Conservation (phyloP, 2,888 invertebrate species). For the Plagodis pulveraria region DNA sequence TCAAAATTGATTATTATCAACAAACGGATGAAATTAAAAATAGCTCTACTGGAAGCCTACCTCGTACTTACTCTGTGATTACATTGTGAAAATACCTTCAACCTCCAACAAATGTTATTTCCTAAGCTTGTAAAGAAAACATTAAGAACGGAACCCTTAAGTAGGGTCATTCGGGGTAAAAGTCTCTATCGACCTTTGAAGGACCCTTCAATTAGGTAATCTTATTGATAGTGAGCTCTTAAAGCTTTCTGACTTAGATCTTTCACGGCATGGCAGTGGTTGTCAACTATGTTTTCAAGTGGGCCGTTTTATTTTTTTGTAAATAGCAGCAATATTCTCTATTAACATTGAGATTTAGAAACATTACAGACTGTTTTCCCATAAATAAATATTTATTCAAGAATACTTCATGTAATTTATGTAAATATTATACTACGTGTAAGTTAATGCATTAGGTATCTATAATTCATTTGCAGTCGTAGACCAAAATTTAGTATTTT, state of each 20-base stretch:
- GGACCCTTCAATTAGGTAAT: slow-evolving; percentile 39
- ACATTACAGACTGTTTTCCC: too few relatives aligned
- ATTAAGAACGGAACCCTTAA: slow-evolving; percentile 30
- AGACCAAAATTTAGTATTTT: too few relatives aligned
- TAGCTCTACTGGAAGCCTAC: neutral
- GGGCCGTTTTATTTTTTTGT: neutral
- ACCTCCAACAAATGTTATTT: slow-evolving; percentile 26
- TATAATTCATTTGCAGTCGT: too few relatives aligned
- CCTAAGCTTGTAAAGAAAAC: slow-evolving; percentile 28
- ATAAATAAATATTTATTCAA: too few relatives aligned
- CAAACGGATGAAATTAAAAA: too few relatives aligned
- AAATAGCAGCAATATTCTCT: too few relatives aligned
- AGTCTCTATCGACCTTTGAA: slow-evolving; percentile 30
- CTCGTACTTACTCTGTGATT: slow-evolving; percentile 4
- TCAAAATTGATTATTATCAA: too few relatives aligned
- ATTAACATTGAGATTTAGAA: too few relatives aligned
- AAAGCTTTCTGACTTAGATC: slow-evolving; percentile 22
- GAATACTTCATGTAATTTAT: too few relatives aligned
- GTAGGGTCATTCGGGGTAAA: slow-evolving; percentile 24
- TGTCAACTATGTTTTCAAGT: slow-evolving; percentile 6
- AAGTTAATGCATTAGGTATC: too few relatives aligned
- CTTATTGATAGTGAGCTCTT: slow-evolving; percentile 37
- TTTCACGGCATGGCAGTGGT: slow-evolving; percentile 16
- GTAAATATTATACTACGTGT: too few relatives aligned
- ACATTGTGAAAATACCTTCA: slow-evolving; percentile 19